phyloP scores from a whole-genome alignment of 1,140 invertebrate species.

The Aphaenogaster ashmeadi region DNA sequence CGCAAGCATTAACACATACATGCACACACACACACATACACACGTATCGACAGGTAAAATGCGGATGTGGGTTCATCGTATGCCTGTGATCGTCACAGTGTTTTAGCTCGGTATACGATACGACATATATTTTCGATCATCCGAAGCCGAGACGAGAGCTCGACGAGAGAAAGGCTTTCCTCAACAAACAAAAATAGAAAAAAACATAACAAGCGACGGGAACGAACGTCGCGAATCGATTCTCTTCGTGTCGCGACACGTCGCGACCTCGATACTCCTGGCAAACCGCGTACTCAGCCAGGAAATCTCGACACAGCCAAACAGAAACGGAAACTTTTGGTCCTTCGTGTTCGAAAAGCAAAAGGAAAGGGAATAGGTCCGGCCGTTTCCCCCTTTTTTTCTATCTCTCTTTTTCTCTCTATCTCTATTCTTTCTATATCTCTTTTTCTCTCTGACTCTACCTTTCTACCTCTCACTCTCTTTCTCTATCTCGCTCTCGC shows the following conservation, averaged over 20 bases:
- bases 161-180: conserved; percentile 60
- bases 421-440: conserved; percentile 22
- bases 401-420: conserved; percentile 7
- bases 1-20: conserved; percentile 13
- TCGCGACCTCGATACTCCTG: neutral
- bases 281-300: neutral
- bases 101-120: conserved; percentile 14
- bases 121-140: conserved; percentile 62
- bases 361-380: conserved; percentile 24
- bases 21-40: conserved; percentile 16
- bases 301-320: conserved; percentile 60
- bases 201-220: conserved; percentile 19
- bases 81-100: conserved; percentile 36
- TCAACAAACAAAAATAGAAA: conserved; percentile 1
- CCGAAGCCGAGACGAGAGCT: conserved; percentile 59
- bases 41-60: conserved; percentile 66
- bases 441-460: neutral
- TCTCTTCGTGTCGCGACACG: conserved; percentile 1
- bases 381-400: conserved; percentile 20
- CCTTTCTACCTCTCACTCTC: neutral
- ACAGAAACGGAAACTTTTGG: conserved; percentile 69
- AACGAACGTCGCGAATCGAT: conserved; percentile 46
- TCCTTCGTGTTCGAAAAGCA: conserved; percentile 66
- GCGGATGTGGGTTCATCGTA: conserved; percentile 58
- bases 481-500: neutral